Percentiles rank a stretch among this genome's conserved stretches.
Conservation (phyloP, 2,113 vertebrate species). For the Dendropsophus ebraccatus region DNA sequence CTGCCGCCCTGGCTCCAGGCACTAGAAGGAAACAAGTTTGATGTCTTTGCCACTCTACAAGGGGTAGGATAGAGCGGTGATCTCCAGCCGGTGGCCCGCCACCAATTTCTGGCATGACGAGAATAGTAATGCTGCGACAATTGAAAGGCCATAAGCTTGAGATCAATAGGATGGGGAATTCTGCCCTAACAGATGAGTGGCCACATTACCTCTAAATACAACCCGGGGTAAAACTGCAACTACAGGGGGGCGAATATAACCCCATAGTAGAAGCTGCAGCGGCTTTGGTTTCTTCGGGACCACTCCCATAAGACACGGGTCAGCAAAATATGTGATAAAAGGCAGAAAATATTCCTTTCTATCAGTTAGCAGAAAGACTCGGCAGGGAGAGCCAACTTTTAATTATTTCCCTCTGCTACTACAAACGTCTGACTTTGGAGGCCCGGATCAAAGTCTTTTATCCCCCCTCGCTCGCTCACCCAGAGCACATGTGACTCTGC, state of each 20-base stretch:
- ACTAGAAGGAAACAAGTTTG: not conserved
- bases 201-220: too few species aligned
- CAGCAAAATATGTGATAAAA: conserved; percentile 18
- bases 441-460: conserved; percentile 52
- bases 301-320: not conserved
- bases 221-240: not conserved
- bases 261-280: not conserved
- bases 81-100: too few species aligned
- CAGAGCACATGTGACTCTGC: conserved; percentile 45
- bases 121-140: too few species aligned
- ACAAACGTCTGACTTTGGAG: conserved; percentile 55
- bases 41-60: not conserved
- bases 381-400: conserved; percentile 49
- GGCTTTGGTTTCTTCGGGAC: not conserved
- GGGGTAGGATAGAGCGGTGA: too few species aligned
- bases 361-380: conserved; percentile 30
- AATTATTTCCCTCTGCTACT: conserved; percentile 56
- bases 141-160: too few species aligned
- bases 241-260: not conserved
- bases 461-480: not conserved
- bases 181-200: too few species aligned
- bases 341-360: conserved; percentile 31
- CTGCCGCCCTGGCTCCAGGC: not conserved
- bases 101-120: too few species aligned
- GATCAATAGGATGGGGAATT: too few species aligned